Conservation (phyloP, 2,888 invertebrate species). For the Sipunculus nudus region DNA sequence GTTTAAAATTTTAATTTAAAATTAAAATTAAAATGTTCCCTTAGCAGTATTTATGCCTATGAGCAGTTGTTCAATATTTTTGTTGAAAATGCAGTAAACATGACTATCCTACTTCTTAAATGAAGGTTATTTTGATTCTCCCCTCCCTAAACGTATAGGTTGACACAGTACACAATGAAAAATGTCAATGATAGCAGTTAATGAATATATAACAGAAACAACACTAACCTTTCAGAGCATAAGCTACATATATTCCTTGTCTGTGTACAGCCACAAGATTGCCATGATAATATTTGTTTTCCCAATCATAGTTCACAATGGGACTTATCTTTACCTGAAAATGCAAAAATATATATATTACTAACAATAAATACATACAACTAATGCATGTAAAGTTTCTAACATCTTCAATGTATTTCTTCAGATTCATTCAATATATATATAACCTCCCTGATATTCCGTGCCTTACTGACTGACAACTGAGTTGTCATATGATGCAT, state of each 20-base stretch:
- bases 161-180: background rate
- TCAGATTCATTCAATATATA: too few relatives aligned
- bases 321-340: conserved; percentile 84
- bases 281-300: conserved; percentile 85
- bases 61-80: too few relatives aligned
- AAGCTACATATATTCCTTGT: conserved; percentile 86
- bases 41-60: too few relatives aligned
- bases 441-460: too few relatives aligned
- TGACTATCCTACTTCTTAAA: background rate
- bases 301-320: conserved; percentile 93
- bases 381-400: too few relatives aligned
- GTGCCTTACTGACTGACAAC: too few relatives aligned
- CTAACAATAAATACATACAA: background rate
- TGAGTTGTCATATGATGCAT: background rate
- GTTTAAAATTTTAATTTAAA: too few relatives aligned
- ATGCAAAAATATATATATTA: background rate
- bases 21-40: too few relatives aligned
- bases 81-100: too few relatives aligned
- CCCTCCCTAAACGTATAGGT: too few relatives aligned
- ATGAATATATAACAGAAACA: background rate
- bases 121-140: too few relatives aligned
- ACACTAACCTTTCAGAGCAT: conserved; percentile 84
- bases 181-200: background rate
- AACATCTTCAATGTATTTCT: too few relatives aligned
- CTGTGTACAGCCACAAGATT: conserved; percentile 89